phyloP scores from a whole-genome alignment of 1,140 invertebrate species.

The Pomacea maculata region DNA sequence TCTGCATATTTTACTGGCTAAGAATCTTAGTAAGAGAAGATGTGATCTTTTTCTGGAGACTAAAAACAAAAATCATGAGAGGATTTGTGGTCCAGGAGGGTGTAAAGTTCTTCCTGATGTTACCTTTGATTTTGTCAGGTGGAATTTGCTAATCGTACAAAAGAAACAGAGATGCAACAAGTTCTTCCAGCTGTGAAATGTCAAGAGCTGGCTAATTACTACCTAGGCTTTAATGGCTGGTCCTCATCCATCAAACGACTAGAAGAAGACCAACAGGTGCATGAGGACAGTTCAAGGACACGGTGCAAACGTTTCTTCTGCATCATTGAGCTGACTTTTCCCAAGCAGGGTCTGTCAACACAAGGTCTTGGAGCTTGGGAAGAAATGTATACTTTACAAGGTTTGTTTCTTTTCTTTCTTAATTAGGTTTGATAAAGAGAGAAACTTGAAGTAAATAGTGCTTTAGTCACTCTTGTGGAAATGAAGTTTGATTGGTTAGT shows the following conservation, averaged over 20 bases:
- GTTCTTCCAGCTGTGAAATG: slow-evolving; percentile 44
- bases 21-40: too few species aligned
- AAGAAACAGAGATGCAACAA: slow-evolving; percentile 23
- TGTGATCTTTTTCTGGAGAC: too few species aligned
- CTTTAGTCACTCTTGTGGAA: not conserved
- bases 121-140: slow-evolving; percentile 34
- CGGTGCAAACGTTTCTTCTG: slow-evolving; percentile 41
- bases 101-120: not conserved
- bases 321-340: slow-evolving; percentile 38
- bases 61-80: too few species aligned
- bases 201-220: slow-evolving; percentile 55
- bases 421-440: not conserved
- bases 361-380: slow-evolving; percentile 51
- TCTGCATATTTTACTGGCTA: too few species aligned
- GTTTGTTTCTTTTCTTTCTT: slow-evolving; percentile 21
- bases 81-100: too few species aligned
- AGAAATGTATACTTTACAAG: slow-evolving; percentile 34
- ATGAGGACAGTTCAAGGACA: slow-evolving; percentile 9
- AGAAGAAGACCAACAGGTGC: slow-evolving; percentile 32
- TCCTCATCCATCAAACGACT: slow-evolving; percentile 28
- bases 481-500: not conserved
- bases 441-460: not conserved
- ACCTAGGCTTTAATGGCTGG: slow-evolving; percentile 59
- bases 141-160: slow-evolving; percentile 45
- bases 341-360: slow-evolving; percentile 35